Conservation (phyloP, 2,113 vertebrate genomes). For the Machaerirhynchus nigripectus region DNA sequence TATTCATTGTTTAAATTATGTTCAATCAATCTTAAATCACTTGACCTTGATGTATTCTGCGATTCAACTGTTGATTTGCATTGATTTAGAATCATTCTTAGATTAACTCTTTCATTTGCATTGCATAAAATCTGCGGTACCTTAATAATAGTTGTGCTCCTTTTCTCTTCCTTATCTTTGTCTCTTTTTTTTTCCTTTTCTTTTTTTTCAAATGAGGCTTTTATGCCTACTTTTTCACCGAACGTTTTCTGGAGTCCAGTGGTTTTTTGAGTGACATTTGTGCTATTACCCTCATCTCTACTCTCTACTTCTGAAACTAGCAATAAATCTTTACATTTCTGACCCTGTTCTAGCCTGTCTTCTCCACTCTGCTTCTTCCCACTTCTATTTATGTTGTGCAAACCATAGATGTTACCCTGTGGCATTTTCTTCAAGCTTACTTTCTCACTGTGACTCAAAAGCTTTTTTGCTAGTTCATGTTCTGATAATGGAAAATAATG, state of each 20-base stretch:
- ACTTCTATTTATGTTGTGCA: not conserved
- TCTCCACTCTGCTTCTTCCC: not conserved
- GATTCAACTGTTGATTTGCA: constrained; percentile 1
- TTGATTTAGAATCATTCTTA: constrained; percentile 9
- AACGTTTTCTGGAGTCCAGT: not conserved
- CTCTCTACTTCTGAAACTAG: not conserved
- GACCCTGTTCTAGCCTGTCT: not conserved
- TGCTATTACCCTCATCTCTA: not conserved
- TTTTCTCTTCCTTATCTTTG: not conserved
- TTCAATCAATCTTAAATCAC: constrained; percentile 35
- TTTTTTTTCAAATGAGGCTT: not conserved
- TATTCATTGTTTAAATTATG: not conserved
- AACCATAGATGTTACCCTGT: not conserved
- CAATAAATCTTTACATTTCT: not conserved
- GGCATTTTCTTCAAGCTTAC: not conserved
- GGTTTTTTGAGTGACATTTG: not conserved
- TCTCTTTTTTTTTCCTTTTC: not conserved
- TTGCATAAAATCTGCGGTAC: not conserved
- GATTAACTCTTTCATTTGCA: not conserved
- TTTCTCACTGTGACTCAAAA: not conserved
- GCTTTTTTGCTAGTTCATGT: not conserved
- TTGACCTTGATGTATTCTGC: not conserved
- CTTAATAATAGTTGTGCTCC: not conserved
- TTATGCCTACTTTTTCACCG: not conserved
- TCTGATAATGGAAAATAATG: not conserved